Conservation (phyloP, 1,140 invertebrate species). For the Drosophila saltans region DNA sequence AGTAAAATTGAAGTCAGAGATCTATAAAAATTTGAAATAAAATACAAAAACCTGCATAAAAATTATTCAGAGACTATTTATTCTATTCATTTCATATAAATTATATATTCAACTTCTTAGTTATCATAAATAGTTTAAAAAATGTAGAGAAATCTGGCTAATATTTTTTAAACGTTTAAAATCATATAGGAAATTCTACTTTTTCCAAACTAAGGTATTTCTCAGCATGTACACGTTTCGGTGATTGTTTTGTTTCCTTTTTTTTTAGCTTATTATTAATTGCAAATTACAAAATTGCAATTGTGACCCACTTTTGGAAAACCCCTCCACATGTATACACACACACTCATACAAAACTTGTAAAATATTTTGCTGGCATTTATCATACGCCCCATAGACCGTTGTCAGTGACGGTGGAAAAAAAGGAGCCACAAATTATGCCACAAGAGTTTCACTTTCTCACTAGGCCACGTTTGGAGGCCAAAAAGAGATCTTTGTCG, state of each 20-base stretch:
- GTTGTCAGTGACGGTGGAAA: background rate
- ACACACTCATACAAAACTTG: conserved; percentile 20
- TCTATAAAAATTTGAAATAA: too few relatives aligned
- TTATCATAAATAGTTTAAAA: too few relatives aligned
- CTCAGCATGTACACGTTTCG: conserved; percentile 28
- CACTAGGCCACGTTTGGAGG: conserved; percentile 48
- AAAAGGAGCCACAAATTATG: conserved; percentile 55
- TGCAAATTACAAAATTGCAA: conserved; percentile 73
- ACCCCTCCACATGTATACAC: too few relatives aligned
- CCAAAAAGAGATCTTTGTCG: conserved; percentile 20
- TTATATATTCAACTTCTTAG: too few relatives aligned
- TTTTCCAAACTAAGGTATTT: background rate
- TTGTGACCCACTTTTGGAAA: conserved; percentile 60
- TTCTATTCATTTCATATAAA: too few relatives aligned
- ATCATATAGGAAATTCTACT: conserved; percentile 19
- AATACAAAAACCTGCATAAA: too few relatives aligned
- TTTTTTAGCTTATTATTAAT: conserved; percentile 54
- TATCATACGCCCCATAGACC: conserved; percentile 67
- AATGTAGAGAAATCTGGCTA: too few relatives aligned
- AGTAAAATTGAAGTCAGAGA: background rate
- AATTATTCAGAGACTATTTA: too few relatives aligned
- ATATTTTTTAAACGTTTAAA: background rate
- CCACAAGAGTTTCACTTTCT: conserved; percentile 75
- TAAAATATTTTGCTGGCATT: conserved; percentile 62
- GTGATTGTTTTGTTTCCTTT: conserved; percentile 27